Evolutionary conservation across 2,888 invertebrate genomes (phyloP).

Genomic region (Sinohyriopsis cumingii): DNA sequence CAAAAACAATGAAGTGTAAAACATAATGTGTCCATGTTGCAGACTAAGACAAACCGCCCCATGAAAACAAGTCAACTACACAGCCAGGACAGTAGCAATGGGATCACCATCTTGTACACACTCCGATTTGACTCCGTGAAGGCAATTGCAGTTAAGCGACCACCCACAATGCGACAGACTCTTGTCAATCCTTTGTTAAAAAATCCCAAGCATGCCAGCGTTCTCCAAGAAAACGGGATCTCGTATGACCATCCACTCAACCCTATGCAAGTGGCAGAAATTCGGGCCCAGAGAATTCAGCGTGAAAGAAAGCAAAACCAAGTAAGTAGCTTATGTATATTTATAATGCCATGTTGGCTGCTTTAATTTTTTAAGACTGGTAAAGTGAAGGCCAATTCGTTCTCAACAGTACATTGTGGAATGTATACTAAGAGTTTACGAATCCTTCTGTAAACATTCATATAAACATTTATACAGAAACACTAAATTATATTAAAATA

Average conservation of each 20-base stretch:
- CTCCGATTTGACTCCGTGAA: constrained; percentile 85
- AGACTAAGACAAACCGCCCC: constrained; percentile 80
- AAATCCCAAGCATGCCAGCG: constrained; percentile 87
- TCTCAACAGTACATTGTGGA: too few species aligned
- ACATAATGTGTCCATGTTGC: constrained; percentile 53
- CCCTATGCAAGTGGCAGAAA: constrained; percentile 77
- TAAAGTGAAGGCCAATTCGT: too few species aligned
- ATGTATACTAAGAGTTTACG: too few species aligned
- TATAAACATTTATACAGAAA: too few species aligned
- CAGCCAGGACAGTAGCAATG: constrained; percentile 83
- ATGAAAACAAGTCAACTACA: constrained; percentile 85
- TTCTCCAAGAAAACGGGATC: constrained; percentile 88
- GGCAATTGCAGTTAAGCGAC: constrained; percentile 76
- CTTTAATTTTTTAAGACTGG: too few species aligned
- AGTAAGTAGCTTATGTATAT: neutral
- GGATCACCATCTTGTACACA: constrained; percentile 80
- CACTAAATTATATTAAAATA: too few species aligned
- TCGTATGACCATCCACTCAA: constrained; percentile 87
- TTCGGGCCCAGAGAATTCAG: constrained; percentile 87
- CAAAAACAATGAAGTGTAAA: neutral
- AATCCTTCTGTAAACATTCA: too few species aligned
- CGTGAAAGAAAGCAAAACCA: constrained; percentile 75
- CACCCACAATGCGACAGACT: constrained; percentile 83
- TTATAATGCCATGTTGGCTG: too few species aligned
- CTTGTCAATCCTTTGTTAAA: constrained; percentile 81